phyloP scores from a whole-genome alignment of 2,797 vertebrate species.

The Sciaenops ocellatus region DNA sequence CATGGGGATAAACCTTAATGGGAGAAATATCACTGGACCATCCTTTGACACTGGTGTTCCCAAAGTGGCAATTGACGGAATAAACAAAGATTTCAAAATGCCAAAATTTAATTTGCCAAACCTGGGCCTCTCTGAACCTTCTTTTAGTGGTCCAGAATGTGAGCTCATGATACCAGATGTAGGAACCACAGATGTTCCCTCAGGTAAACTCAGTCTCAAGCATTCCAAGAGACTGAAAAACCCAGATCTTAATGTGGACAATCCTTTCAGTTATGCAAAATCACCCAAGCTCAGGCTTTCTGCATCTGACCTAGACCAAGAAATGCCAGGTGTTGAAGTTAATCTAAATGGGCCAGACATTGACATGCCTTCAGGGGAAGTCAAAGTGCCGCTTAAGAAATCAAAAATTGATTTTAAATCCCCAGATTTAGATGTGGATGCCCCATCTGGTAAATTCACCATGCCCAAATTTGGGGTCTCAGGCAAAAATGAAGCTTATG shows the following conservation, averaged over 20 bases:
- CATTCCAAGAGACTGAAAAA: constrained; percentile 62
- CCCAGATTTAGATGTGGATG: constrained; percentile 49
- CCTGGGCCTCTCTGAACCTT: constrained; percentile 48
- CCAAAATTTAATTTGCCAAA: constrained; percentile 71
- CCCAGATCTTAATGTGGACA: constrained; percentile 67
- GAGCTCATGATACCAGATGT: constrained; percentile 44
- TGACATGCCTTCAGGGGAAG: constrained; percentile 33
- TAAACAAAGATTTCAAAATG: constrained; percentile 58
- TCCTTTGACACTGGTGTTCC: constrained; percentile 50
- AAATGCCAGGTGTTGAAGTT: constrained; percentile 38
- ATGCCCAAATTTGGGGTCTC: constrained; percentile 57
- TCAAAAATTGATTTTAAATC: constrained; percentile 44
- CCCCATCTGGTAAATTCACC: constrained; percentile 42
- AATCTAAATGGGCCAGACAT: constrained; percentile 15
- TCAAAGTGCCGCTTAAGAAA: constrained; percentile 46
- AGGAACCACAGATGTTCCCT: constrained; percentile 35
- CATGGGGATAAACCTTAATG: constrained; percentile 41
- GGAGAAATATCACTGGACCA: constrained; percentile 43
- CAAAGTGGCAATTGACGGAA: constrained; percentile 58
- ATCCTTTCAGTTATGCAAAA: constrained; percentile 45
- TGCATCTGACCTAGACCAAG: constrained; percentile 44
- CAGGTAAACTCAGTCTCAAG: constrained; percentile 54
- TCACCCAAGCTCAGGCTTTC: constrained; percentile 48
- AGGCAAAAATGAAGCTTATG: constrained; percentile 24
- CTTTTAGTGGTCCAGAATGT: constrained; percentile 36